Conservation (phyloP, 2,888 invertebrate genomes). For the Acanthosoma haemorrhoidale region DNA sequence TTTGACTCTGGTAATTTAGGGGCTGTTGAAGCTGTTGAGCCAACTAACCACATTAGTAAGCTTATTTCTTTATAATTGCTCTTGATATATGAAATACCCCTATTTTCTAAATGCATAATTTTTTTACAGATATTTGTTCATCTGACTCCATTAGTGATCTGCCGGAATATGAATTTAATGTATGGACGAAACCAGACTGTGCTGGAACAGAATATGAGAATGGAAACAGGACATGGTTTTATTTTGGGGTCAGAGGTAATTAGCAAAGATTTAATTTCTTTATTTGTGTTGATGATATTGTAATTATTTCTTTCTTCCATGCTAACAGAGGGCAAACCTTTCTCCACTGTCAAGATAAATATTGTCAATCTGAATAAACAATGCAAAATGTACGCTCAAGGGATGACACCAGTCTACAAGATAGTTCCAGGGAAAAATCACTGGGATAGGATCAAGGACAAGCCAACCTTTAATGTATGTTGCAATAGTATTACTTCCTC, state of each 20-base stretch:
- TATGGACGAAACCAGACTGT: conserved; percentile 88
- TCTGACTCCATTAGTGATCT: conserved; percentile 46
- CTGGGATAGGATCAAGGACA: conserved; percentile 80
- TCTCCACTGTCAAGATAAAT: conserved; percentile 21
- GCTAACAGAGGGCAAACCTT: conserved; percentile 30
- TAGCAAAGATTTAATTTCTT: neutral
- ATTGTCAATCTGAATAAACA: conserved; percentile 63
- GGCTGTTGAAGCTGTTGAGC: conserved; percentile 67
- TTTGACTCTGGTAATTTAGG: conserved; percentile 88
- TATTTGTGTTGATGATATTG: neutral
- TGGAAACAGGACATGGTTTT: conserved; percentile 88
- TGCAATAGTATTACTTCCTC: too few relatives aligned
- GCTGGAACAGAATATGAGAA: conserved; percentile 81
- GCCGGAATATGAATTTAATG: conserved; percentile 74
- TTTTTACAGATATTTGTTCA: neutral
- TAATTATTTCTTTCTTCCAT: neutral
- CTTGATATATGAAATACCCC: too few relatives aligned
- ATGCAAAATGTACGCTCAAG: conserved; percentile 84
- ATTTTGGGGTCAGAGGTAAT: conserved; percentile 68
- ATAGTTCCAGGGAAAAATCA: conserved; percentile 68
- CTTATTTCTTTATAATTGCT: too few relatives aligned
- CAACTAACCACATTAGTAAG: too few relatives aligned
- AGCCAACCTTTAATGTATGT: conserved; percentile 68
- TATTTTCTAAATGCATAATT: neutral
- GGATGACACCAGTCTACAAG: conserved; percentile 77